Evolutionary conservation across 2,888 invertebrate species (phyloP), one percentile per base, ranked within the genome.

Genomic region (Drosophila pseudotakahashii): DNA sequence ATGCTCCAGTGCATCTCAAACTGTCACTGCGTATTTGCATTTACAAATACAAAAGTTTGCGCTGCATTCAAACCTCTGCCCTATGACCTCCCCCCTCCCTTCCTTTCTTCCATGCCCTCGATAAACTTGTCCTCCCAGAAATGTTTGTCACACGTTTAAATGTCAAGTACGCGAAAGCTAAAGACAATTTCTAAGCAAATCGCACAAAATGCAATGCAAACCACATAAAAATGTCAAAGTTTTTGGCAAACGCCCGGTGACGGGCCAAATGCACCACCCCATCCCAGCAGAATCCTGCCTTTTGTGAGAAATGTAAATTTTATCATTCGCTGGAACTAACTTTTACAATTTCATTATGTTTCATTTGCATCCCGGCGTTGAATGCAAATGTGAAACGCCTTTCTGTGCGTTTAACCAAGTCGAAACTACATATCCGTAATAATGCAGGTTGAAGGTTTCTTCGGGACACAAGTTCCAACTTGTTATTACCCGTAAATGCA

Each of bases 261-360:
- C 32, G 30, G 32, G 16, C 1, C 4, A 32, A n/a, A 19, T n/a
- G 14, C 16, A 34, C 16, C 13, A 39, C 36, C 34, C 34, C 11
- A 1, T 5, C n/a, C n/a, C n/a, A n/a, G n/a, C n/a, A 34, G 34
- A 16, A 44, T 23, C 32, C 5, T 19, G 19, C 30, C 59, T 11
- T 57, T 70, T 54, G 72, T 73, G 76, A 53, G 76, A 81, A 80
- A 84, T 84, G 84, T 83, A 84, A 86, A 84, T 86, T 83, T 83
- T 84, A 83, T 88, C 89, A 79, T 84, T 88, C 72, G 75, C 51
- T 73, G 50, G 81, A 77, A 79, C 76, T 73, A 84, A 84, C 83
- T 84, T 84, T 88, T 76, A 86, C 84, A 88, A 88, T 84, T 84
- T 88, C 81, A 84, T 84, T 83, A 84, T 84, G 88, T 86, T 79